Base-by-base conservation (phyloP, 92 coral and sea anemone species). In the Isaurus tuberculatus region DNA sequence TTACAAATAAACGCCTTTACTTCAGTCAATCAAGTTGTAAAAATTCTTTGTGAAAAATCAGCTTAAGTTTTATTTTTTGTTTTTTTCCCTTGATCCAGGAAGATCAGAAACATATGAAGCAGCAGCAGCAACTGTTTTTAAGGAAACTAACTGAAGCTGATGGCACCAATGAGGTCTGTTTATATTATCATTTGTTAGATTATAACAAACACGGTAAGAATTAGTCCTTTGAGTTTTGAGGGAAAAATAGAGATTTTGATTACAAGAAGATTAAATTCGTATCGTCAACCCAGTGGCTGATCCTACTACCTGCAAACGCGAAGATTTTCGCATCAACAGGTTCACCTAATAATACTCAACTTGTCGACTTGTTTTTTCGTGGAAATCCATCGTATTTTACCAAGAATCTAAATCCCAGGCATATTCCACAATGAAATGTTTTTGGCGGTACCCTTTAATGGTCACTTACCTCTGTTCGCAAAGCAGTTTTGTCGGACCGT, bases 91-190 rank as follows among this genome's bases (percentile, higher is more conserved):
- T n/a, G n/a, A 19, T 57, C 5, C 31, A 95, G 98, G 95, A 91
- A 55, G 95, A 91, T 30, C 93, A 94, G 9, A 81, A 65, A 65
- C 89, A 92, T 49, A 84, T 93, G 28, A 87, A 85, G 71, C 94
- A 91, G 66, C 98, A 87, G 43, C 93, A 91, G 19, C 98, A 95
- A 63, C 90, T 92, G 25, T 80, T 95, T 32, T 79, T 95, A 1
- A 91, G 92, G 78, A 89, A 94, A 84, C 90, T 95, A 37, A 94
- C 98, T 19, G 94, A 91, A 78, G 85, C 98, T 28, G 98, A 95
- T 72, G 78, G 91, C 19, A 91, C 85, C 15, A 91, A 92, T 65
- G 97, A 95, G 98, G 98, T 94, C 26, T 63, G 68, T 63, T 33
- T 2, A 22, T 0, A 25, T n/a, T 20, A 8, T 26, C 22, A 53